Base-by-base conservation (phyloP, 1,140 invertebrate genomes). In the Ips typographus region DNA sequence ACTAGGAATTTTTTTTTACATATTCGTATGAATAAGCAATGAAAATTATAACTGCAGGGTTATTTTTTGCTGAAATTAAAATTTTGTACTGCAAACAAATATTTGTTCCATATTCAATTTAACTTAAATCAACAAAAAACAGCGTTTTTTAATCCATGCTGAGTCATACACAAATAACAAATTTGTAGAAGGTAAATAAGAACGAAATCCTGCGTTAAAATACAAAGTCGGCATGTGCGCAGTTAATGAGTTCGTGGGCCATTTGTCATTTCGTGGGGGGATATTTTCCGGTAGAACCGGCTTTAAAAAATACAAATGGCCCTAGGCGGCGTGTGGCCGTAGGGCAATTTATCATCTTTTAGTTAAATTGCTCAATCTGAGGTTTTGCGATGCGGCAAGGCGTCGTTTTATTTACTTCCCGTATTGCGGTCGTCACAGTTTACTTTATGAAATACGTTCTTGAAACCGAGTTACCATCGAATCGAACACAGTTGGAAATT, bases 221-320 rank as follows among this genome's bases (percentile, higher is more conserved):
- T 55, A 55, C 52, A 36, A 5, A 37, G 52, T 55, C n/a, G 52
- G 52, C 37, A 36, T 55, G 52, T 55, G 52, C 37, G 52, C 52
- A 55, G 52, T 55, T 55, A 55, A 55, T 55, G 52, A 55, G 52
- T 38, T 55, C 37, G 8, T 37, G 37, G 37, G 52, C 52, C 52
- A 55, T 55, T 55, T 55, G 52, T 55, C 52, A 55, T 55, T 38
- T 22, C 22, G 22, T 22, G n/a, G n/a, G 52, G 52, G 36, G 59
- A n/a, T 59, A 42, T 59, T 40, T 59, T 59, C 39, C 57, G 57
- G 40, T 42, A 8, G 37, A n/a, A 37, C 5, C 52, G 37, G 52
- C n/a, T 41, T 61, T 61, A 61, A 61, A 61, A 61, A 61, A 61
- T 61, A 61, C 42, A 61, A 61, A 61, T 61, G 59, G 43, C 59